Evolutionary conservation across 2,888 invertebrate genomes (phyloP).

Genomic region (Aproaerema taeniolella): DNA sequence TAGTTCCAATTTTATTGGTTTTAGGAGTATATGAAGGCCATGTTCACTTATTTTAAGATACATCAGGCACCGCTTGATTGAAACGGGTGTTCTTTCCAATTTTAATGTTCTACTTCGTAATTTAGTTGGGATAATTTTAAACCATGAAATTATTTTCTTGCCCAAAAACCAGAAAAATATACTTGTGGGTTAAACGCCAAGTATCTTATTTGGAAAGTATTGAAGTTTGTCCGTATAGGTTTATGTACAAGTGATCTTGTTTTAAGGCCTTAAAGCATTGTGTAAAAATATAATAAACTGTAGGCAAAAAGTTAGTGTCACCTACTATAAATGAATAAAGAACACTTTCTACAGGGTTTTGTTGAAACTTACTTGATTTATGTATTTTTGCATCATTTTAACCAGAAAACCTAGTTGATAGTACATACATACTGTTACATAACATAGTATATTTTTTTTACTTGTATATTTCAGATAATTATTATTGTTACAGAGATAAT

Average conservation of each 20-base stretch:
- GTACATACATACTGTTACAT: slow-evolving; percentile 54
- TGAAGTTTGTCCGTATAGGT: too few relatives aligned
- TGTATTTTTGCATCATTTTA: slow-evolving; percentile 35
- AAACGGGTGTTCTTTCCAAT: too few relatives aligned
- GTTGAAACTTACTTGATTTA: slow-evolving; percentile 25
- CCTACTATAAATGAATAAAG: background rate
- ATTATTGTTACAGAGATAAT: slow-evolving; percentile 68
- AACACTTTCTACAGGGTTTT: slow-evolving; percentile 25
- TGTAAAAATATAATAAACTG: slow-evolving; percentile 29
- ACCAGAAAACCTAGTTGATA: slow-evolving; percentile 48
- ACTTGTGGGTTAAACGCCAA: too few relatives aligned
- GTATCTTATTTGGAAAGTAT: too few relatives aligned
- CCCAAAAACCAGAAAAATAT: too few relatives aligned
- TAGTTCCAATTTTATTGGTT: too few relatives aligned
- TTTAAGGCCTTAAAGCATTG: slow-evolving; percentile 50
- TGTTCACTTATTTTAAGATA: too few relatives aligned
- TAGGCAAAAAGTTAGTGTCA: slow-evolving; percentile 22
- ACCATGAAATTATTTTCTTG: too few relatives aligned
- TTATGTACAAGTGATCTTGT: slow-evolving; percentile 28
- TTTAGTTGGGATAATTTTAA: too few relatives aligned
- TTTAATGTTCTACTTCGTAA: too few relatives aligned
- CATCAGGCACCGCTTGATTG: too few relatives aligned
- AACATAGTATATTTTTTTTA: slow-evolving; percentile 72
- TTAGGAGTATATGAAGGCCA: background rate
- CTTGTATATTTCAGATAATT: slow-evolving; percentile 72